Percentiles rank a stretch among this genome's conserved stretches.
phyloP scores from a whole-genome alignment of 2,797 vertebrate species.

The Enteromius afrohamiltoni region DNA sequence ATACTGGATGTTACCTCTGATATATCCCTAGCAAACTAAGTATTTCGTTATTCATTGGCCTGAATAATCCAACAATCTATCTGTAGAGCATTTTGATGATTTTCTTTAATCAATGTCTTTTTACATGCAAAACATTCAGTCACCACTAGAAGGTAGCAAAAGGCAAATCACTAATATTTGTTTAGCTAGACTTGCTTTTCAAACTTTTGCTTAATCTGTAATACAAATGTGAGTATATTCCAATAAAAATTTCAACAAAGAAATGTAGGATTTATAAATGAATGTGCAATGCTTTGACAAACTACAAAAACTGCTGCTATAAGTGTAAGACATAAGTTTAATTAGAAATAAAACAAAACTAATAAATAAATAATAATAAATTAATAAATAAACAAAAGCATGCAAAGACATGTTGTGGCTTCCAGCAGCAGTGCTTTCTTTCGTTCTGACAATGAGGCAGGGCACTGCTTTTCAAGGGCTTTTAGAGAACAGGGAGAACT shows the following conservation, averaged over 20 bases:
- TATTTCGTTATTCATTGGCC: neutral
- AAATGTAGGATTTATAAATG: neutral
- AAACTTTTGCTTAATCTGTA: neutral
- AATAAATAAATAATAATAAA: no score
- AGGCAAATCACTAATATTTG: neutral
- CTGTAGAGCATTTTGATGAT: neutral
- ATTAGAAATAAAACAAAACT: neutral
- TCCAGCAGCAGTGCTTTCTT: neutral
- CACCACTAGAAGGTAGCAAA: slow-evolving; percentile 18
- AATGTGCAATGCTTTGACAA: no score
- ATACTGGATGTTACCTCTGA: no score
- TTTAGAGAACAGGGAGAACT: neutral
- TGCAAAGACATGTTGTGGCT: neutral
- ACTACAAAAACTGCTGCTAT: neutral
- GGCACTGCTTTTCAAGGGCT: slow-evolving; percentile 8
- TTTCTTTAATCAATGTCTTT: neutral
- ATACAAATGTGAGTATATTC: neutral
- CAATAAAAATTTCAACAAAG: neutral
- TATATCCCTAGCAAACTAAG: neutral
- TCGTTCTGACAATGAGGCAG: neutral
- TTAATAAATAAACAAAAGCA: neutral
- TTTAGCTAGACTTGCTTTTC: neutral
- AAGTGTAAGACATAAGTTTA: neutral
- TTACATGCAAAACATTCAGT: neutral
- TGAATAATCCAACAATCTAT: neutral